Base-by-base conservation (phyloP, 2,888 invertebrate genomes). In the Tholera decimalis region DNA sequence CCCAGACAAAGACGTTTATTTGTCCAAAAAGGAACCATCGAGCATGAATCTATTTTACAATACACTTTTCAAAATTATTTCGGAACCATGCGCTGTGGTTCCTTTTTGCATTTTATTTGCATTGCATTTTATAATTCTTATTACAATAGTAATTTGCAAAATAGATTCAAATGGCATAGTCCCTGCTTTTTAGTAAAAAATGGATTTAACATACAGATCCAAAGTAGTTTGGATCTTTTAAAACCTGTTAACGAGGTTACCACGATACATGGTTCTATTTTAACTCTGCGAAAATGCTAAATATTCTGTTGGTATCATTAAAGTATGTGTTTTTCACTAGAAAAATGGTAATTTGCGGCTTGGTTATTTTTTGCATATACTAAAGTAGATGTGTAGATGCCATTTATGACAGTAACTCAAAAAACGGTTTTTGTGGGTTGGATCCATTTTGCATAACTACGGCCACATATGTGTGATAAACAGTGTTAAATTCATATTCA, bases 181-280 rank as follows among this genome's bases (percentile, higher is more conserved):
- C 35, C 46, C 46, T 35, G 26, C 15, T 35, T 35, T 35, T 15
- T 13, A 35, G 28, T 58, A 49, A 41, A 49, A 41, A 49, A 41
- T 20, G 20, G 3, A 58, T 58, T 57, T 57, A 46, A 46, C 18
- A 37, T 8, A 57, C 57, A 57, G 47, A 57, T 49, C 47, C 39
- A 39, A 57, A 9, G 47, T 39, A 49, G 39, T 49, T 56, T 56
- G 47, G 57, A 57, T 57, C 47, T 47, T 47, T 47, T 57, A n/a
- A n/a, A n/a, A n/a, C n/a, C n/a, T n/a, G n/a, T n/a, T n/a, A n/a
- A n/a, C n/a, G n/a, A 8, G 50, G 43, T 44, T 35, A 51, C 59
- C 24, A 50, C 43, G 58, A 49, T 43, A 51, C 43, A 51, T 33
- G 43, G 59, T 59, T 43, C 50, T 59, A 59, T 55, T 63, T 59